A percentile compares a stretch with the other conserved stretches of the same genome.
These are phyloP conservation scores for Odontocerum albicorne DNA, from an alignment of 2,888 invertebrate genomes.

Conservation along the genomic window DNA sequence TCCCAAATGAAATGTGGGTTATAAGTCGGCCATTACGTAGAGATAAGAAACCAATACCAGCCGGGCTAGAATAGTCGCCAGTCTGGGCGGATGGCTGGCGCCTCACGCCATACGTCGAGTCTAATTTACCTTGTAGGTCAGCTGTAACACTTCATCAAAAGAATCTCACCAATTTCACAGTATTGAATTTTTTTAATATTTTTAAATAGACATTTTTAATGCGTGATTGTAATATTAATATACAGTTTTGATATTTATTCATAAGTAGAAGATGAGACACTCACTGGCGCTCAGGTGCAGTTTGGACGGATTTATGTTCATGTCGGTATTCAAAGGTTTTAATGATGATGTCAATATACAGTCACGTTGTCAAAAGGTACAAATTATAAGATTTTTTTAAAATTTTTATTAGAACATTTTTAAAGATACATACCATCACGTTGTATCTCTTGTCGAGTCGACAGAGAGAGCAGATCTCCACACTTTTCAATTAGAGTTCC, in stretches of 20 bases:
- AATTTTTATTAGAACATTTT: too few species aligned
- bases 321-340: conserved; percentile 6
- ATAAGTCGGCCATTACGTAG: conserved; percentile 21
- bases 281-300: conserved; percentile 18
- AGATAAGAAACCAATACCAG: conserved; percentile 29
- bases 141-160: not conserved
- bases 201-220: too few species aligned
- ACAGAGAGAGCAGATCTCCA: too few species aligned
- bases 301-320: conserved; percentile 20
- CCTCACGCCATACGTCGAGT: conserved; percentile 22
- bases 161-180: not conserved
- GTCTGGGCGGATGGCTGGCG: conserved; percentile 28
- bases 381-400: too few species aligned
- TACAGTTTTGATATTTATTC: too few species aligned
- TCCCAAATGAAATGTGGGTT: conserved; percentile 11
- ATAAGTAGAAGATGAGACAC: conserved; percentile 3
- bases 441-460: too few species aligned
- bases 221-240: too few species aligned
- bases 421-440: too few species aligned
- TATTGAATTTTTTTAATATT: too few species aligned
- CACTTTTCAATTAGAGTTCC: too few species aligned
- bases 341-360: not conserved
- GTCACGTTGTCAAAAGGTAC: not conserved
- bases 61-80: conserved; percentile 26
- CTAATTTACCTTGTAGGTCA: not conserved